Percentiles rank a stretch among this genome's conserved stretches.
Evolutionary conservation across 2,113 vertebrate genomes (phyloP).

Genomic region (Erinaceus europaeus): DNA sequence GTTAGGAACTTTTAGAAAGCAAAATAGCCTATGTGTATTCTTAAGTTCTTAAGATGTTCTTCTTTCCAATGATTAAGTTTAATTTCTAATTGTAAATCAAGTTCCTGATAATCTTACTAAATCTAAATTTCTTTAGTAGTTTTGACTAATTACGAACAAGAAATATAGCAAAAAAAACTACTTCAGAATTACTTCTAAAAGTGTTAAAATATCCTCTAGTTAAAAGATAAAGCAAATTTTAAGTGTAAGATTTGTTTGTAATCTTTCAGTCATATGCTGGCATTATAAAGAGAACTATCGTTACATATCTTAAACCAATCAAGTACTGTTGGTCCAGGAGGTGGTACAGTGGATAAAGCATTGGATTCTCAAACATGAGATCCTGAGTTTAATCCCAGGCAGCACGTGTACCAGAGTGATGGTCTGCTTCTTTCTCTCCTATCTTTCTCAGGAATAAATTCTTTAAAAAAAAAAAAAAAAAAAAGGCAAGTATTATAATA

Average conservation of each 20-base stretch:
- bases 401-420: too few relatives aligned
- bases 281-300: neutral
- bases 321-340: too few relatives aligned
- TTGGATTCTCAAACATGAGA: too few relatives aligned
- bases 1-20: slow-evolving; percentile 1
- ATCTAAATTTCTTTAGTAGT: slow-evolving; percentile 10
- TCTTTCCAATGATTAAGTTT: neutral
- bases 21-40: neutral
- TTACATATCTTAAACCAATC: slow-evolving; percentile 50
- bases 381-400: too few relatives aligned
- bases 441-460: too few relatives aligned
- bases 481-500: too few relatives aligned
- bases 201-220: neutral
- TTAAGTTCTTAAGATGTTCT: neutral
- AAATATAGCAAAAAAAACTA: neutral
- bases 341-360: too few relatives aligned
- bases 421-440: too few relatives aligned
- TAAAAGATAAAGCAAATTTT: neutral
- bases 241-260: neutral
- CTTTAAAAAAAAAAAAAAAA: too few relatives aligned
- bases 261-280: slow-evolving; percentile 5
- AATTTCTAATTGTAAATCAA: slow-evolving; percentile 12
- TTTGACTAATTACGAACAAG: neutral
- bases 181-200: neutral
- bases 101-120: neutral